A percentile compares a stretch with the other conserved stretches of the same genome.
Evolutionary conservation across 2,113 vertebrate genomes (phyloP).

Genomic region (Sporophila hypoxantha): DNA sequence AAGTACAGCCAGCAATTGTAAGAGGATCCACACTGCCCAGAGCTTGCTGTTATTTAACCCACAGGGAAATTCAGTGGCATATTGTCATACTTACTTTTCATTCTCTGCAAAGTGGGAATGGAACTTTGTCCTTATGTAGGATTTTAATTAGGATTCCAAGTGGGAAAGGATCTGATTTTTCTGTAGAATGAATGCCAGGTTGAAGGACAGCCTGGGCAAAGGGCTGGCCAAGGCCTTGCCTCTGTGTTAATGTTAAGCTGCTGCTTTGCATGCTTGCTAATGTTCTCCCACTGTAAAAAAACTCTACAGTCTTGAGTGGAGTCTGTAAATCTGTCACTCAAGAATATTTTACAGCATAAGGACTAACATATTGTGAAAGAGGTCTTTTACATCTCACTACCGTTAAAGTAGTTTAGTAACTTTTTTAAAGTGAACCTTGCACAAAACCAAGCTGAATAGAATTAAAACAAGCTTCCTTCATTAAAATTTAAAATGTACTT

Average conservation of each 20-base stretch:
- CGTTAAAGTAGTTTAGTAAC: not conserved
- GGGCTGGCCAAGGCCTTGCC: not conserved
- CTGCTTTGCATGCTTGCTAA: not conserved
- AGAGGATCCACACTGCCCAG: not conserved
- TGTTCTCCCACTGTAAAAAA: not conserved
- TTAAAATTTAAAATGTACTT: not conserved
- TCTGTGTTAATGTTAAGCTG: not conserved
- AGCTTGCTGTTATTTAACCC: not conserved
- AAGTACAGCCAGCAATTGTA: not conserved
- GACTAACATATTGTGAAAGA: not conserved
- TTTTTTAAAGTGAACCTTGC: not conserved
- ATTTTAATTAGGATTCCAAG: not conserved
- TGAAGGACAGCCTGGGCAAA: not conserved
- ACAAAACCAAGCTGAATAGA: not conserved
- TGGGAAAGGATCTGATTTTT: not conserved
- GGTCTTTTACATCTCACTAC: not conserved
- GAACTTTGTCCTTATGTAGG: not conserved
- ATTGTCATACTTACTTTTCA: not conserved
- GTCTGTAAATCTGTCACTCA: not conserved
- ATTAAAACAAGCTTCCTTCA: not conserved
- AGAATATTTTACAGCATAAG: not conserved
- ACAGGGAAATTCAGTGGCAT: not conserved
- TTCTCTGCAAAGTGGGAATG: not conserved
- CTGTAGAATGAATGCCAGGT: rapidly evolving
- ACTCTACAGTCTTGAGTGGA: not conserved